Conservation (phyloP, 2,113 vertebrate genomes). For the Patagioenas fasciata region DNA sequence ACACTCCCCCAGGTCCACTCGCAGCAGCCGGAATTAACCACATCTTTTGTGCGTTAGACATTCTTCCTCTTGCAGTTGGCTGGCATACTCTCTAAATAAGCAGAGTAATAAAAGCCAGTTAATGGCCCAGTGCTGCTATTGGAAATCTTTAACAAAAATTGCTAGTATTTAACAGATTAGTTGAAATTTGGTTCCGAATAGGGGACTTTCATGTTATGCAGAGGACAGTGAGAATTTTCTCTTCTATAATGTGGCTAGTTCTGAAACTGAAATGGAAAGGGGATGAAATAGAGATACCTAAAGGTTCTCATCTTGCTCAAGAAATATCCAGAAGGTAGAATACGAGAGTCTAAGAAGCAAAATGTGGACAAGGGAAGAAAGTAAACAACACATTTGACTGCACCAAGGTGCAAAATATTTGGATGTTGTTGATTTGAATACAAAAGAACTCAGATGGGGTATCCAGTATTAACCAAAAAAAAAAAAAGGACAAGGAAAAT, state of each 20-base stretch:
- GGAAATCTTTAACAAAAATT: constrained; percentile 44
- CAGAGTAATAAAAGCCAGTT: background rate
- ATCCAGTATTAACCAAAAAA: constrained; percentile 39
- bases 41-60: background rate
- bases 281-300: background rate
- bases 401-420: constrained; percentile 55
- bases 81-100: background rate
- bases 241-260: background rate
- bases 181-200: constrained; percentile 17
- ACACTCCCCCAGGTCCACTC: background rate
- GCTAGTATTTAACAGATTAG: background rate
- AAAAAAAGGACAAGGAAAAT: constrained; percentile 51
- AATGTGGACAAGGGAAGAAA: background rate
- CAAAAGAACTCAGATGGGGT: constrained; percentile 34
- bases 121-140: background rate
- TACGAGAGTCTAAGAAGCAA: background rate
- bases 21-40: background rate
- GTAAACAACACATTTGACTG: constrained; percentile 5
- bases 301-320: constrained; percentile 19
- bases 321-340: constrained; percentile 6
- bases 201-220: background rate
- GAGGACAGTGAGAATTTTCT: constrained; percentile 36
- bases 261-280: constrained; percentile 35
- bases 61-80: background rate
- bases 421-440: constrained; percentile 40